These are phyloP conservation scores for Hippocampus kuda DNA, from an alignment of 2,797 vertebrate genomes.

Conservation along the genomic window DNA sequence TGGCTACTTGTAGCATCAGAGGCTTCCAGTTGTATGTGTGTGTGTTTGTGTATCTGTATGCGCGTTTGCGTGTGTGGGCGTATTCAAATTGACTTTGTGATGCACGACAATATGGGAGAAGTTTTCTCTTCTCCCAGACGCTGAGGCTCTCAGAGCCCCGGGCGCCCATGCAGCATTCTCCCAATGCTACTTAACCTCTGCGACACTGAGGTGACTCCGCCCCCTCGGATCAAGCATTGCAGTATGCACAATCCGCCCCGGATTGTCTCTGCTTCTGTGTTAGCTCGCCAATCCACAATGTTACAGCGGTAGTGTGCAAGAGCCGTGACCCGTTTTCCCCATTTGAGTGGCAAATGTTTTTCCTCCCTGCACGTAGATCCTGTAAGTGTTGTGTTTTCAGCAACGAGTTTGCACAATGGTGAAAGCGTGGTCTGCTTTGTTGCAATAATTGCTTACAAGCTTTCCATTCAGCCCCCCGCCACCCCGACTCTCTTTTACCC, in stretches of 20 bases:
- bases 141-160: background rate
- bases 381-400: constrained; percentile 30
- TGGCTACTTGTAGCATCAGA: constrained; percentile 1
- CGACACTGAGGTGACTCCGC: constrained; percentile 11
- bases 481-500: constrained; percentile 10
- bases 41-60: background rate
- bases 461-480: background rate
- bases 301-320: constrained; percentile 1
- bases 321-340: constrained; percentile 31
- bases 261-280: constrained; percentile 5
- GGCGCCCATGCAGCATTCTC: constrained; percentile 12
- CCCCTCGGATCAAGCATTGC: background rate
- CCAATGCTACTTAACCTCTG: constrained; percentile 15
- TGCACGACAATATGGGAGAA: constrained; percentile 5
- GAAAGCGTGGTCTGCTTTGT: constrained; percentile 25
- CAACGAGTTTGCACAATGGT: constrained; percentile 9
- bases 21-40: background rate
- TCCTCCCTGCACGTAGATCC: constrained; percentile 17
- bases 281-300: constrained; percentile 3
- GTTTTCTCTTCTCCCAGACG: constrained; percentile 7
- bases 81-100: constrained; percentile 7
- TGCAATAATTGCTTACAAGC: constrained; percentile 22
- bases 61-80: constrained; percentile 3
- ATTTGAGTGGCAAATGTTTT: constrained; percentile 30
- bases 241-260: background rate